Evolutionary conservation across 2,888 invertebrate genomes (phyloP).

Genomic region (Aelia acuminata): DNA sequence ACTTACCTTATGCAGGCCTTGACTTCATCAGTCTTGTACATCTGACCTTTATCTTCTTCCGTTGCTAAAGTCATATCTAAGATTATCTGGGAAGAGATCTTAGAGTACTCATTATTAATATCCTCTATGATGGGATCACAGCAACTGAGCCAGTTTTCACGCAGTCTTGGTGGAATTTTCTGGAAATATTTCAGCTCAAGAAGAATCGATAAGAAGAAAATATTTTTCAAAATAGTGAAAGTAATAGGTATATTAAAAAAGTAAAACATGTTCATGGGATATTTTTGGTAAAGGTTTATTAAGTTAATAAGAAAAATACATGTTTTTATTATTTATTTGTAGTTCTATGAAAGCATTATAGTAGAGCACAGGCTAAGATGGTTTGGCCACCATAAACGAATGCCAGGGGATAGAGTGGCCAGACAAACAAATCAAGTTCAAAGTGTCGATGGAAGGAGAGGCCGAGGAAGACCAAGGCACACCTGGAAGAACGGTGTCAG

Average conservation of each 20-base stretch:
- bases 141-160: neutral
- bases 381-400: no score
- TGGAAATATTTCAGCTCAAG: neutral
- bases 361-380: no score
- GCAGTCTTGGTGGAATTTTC: neutral
- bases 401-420: no score
- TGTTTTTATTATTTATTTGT: no score
- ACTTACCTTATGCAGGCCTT: neutral
- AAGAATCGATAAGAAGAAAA: neutral
- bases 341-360: no score
- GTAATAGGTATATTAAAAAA: neutral
- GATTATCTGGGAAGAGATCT: neutral
- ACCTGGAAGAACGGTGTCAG: no score
- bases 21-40: neutral
- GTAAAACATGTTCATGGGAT: no score
- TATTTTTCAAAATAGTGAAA: neutral
- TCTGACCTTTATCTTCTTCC: neutral
- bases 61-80: conserved; percentile 39
- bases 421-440: no score
- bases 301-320: no score
- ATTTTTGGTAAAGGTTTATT: neutral
- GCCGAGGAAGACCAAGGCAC: no score
- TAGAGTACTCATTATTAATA: conserved; percentile 32
- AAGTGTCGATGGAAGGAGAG: no score
- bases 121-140: conserved; percentile 46